Evolutionary conservation across 1,140 invertebrate genomes (phyloP), one percentile per base, ranked within the genome.

Genomic region (Drosophila sturtevanti): DNA sequence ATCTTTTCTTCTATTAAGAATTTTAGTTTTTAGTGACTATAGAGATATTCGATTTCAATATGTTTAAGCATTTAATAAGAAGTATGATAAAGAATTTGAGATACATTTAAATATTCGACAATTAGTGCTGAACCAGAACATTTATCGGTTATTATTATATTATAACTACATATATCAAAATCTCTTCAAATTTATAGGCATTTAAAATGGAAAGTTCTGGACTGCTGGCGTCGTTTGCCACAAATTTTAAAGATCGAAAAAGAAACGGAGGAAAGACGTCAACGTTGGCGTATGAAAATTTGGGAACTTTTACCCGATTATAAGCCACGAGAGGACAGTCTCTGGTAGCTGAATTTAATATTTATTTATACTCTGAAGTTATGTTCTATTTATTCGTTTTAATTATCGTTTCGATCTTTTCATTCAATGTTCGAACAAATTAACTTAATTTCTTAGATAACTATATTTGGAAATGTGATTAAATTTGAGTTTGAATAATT

Each of bases 241-340:
- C 93, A 93, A 34, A 89, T 95, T 24, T 92, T 94, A 14, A 92
- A 93, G 22, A 79, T 95, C 31, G 94, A 94, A 90, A 93, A 93
- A 77, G 94, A 95, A 67, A 94, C 94, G 44, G 94, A 95, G 68
- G 92, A 93, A 54, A 93, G 94, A 61, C 94, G 95, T 79, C 91
- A 93, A 65, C 93, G 93, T 81, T 95, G 95, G 95, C 92, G 95
- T 31, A 87, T 94, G 78, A 95, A 94, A 91, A 95, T 95, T 10
- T 93, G 93, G 89, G 93, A 95, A 90, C 93, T 95, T 18, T 86
- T 95, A 37, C 95, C 95, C 2, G 94, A 95, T 82, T 95, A 94
- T 77, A 92, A 92, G 31, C 94, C 94, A 2, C 56, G 76, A 18
- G 93, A 93, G 61, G 80, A 89, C 16, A 89, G 84, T 37, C 58